Evolutionary conservation across 1,140 invertebrate genomes (phyloP), one percentile per base, ranked within the genome.

Genomic region (Pristionchus pacificus): DNA sequence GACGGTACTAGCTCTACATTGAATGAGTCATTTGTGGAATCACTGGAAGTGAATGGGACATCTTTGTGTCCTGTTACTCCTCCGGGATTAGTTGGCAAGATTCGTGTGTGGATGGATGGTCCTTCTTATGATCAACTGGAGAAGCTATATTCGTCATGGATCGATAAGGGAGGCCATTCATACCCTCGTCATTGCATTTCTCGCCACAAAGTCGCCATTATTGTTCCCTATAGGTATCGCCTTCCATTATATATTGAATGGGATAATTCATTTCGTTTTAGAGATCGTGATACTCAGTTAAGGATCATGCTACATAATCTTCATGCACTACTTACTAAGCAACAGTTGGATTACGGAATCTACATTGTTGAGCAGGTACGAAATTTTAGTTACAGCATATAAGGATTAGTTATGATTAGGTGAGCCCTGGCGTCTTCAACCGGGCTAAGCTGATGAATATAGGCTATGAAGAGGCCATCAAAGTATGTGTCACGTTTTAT

Each of bases 361-460:
- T 92, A 92, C 86, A 88, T 98, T 0, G 88, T 96, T 6, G 93
- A 97, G 85, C 38, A 49, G 38, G 38, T 49, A 49, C n/a, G n/a
- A n/a, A n/a, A n/a, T n/a, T n/a, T n/a, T n/a, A n/a, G n/a, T n/a
- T n/a, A n/a, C n/a, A n/a, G n/a, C n/a, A n/a, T n/a, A n/a, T n/a
- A n/a, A n/a, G n/a, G n/a, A n/a, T n/a, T n/a, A n/a, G n/a, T n/a
- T n/a, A n/a, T n/a, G n/a, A n/a, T n/a, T n/a, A n/a, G n/a, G n/a
- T n/a, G n/a, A n/a, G n/a, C n/a, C n/a, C n/a, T n/a, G n/a, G n/a
- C n/a, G n/a, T n/a, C n/a, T 97, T 97, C 80, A 98, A 97, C 86
- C 88, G 93, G 78, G 95, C 91, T 0, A 93, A 73, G 84, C 86
- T 98, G 10, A 90, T 97, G 78, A 97, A 98, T 83, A 89, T 95